Base-by-base conservation (phyloP, 2,888 invertebrate genomes). In the Prenolepis imparis region DNA sequence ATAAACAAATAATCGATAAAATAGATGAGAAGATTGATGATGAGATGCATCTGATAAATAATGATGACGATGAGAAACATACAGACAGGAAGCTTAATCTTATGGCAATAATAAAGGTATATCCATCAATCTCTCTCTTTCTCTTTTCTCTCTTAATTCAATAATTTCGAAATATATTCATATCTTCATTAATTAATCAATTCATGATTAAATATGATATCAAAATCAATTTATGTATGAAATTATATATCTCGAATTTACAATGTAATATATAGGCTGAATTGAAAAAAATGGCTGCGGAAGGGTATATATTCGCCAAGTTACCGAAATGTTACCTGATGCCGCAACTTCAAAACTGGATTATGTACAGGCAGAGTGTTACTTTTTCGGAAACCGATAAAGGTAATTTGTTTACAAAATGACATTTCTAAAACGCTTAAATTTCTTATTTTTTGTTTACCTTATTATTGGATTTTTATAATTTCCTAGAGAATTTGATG, bases 331-430 rank as follows among this genome's bases (percentile, higher is more conserved):
- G 92, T 75, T 82, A 92, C 77, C 85, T 88, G 61, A 90, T 94
- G 85, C 94, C 94, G 0, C 93, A 94, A 77, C 78, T 94, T 32
- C 88, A 86, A 77, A 90, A 90, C 9, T 94, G 94, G 94, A 87
- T 94, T 15, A 91, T 92, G 85, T 92, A 92, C 57, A 91, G 94
- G 78, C 87, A 91, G 74, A 94, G 94, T 72, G 72, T 92, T 21
- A 73, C 36, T 67, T 75, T 88, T 39, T 86, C 85, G 4, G 41
- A 89, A 6, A 32, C 52, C 1, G 85, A 89, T 18, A 91, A 87
- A 89, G 32, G 93, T 93, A 87, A 82, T 74, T 75, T 61, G 3
- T 0, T 15, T 15, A 12, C 18, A 18, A 52, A 3, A 68, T 24
- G 9, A 3, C 3, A n/a, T n/a, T 5, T 28, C 0, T 52, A 18